Evolutionary conservation across 2,113 vertebrate genomes (phyloP), one percentile per base, ranked within the genome.

Genomic region (Pteropus alecto): DNA sequence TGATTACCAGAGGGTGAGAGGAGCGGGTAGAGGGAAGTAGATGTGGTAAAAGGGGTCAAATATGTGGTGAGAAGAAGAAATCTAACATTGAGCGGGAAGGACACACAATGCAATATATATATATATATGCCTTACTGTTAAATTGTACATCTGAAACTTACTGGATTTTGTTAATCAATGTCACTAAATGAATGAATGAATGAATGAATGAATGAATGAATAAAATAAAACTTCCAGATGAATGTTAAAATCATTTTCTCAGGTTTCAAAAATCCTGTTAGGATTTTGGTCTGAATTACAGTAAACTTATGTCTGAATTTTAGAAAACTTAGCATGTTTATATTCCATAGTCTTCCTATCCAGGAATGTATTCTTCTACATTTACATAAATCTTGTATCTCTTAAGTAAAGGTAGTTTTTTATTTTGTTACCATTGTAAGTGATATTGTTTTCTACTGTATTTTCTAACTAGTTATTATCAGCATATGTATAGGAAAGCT

Each of bases 311-410:
- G 93, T 83, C 83, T 96, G 87, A 96, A 78, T 95, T 87, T 95
- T 81, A 16, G 77, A 86, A 92, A 95, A 86, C 58, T 93, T 96
- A 74, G 56, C 78, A 43, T 68, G 61, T 89, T 96, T 78, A 71
- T 92, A 87, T 33, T 97, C 76, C 77, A 85, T 92, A 88, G 90
- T 96, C 35, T 96, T 95, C 78, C 61, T 71, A 73, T 95, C 87
- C 83, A 95, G 68, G 94, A 97, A 95, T 83, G 95, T 95, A 93
- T 97, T 97, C 60, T 96, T 95, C 76, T 81, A 82, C 12, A 86
- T 95, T 96, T 82, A 93, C 1, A 0, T 96, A 82, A 94, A 97
- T 89, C 73, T 88, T 96, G 48, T 85, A 28, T 94, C 88, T 91
- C 30, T 95, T 28, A 65, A 87, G 33, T 26, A 79, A 87, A 68